Evolutionary conservation across 2,113 vertebrate genomes (phyloP).

Genomic region (Erpornis zantholeuca): DNA sequence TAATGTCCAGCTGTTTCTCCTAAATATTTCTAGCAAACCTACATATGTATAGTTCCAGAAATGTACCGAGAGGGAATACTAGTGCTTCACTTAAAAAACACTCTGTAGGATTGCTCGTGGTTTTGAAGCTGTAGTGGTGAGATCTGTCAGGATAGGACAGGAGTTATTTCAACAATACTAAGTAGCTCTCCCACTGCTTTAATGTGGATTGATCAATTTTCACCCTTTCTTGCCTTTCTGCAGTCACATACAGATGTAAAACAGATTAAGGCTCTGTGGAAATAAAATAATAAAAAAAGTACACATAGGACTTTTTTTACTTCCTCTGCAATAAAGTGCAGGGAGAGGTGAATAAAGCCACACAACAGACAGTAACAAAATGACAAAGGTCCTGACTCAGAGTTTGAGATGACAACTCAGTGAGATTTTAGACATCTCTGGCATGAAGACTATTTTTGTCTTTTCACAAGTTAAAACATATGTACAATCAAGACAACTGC

Average conservation of each 20-base stretch:
- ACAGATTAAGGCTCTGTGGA: constrained; percentile 50
- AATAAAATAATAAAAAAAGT: background rate
- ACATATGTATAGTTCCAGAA: constrained; percentile 69
- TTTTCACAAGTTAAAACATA: constrained; percentile 48
- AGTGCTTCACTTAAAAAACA: constrained; percentile 48
- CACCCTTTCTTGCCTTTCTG: constrained; percentile 16
- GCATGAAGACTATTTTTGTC: background rate
- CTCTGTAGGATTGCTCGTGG: constrained; percentile 23
- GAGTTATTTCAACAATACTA: constrained; percentile 66
- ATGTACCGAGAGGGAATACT: constrained; percentile 71
- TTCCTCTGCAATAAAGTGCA: background rate
- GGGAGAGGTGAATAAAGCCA: background rate
- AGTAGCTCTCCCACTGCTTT: constrained; percentile 45
- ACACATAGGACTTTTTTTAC: background rate
- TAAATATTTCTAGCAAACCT: constrained; percentile 65
- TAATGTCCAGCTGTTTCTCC: constrained; percentile 70
- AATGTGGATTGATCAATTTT: constrained; percentile 44
- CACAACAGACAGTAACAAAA: background rate
- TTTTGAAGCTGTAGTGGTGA: constrained; percentile 43
- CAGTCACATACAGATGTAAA: constrained; percentile 66
- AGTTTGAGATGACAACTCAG: constrained; percentile 3
- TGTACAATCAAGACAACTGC: constrained; percentile 4
- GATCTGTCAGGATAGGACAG: constrained; percentile 73
- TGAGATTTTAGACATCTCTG: constrained; percentile 54
- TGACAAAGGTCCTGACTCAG: constrained; percentile 35